Base-by-base conservation (phyloP, 92 coral and sea anemone genomes). In the Epizoanthus scotinus region DNA sequence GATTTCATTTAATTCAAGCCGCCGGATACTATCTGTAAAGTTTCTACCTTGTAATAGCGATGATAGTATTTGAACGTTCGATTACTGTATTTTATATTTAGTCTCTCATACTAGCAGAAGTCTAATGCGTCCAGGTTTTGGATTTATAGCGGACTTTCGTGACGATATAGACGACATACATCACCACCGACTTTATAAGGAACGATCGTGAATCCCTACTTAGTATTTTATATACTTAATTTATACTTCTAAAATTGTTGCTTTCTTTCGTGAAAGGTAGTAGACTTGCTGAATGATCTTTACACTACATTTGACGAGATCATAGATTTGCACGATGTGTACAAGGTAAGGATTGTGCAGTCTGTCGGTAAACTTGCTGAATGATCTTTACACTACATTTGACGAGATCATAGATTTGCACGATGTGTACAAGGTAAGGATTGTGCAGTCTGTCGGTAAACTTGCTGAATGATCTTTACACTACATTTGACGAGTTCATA, bases 381-480 rank as follows among this genome's bases (percentile, higher is more conserved):
- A 91, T 57, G 95, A 91, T 63, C 78, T 91, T 59, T 91, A 91
- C 89, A 89, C 93, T 17, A 80, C 93, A 58, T 91, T 91, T 84
- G 96, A 91, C 31, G 93, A 89, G 62, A 91, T 91, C 69, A 91
- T 91, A 42, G 96, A 91, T 84, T 66, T 84, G 89, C 96, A 89
- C 60, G 93, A 91, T 81, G 95, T 91, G 24, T 91, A 91, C 89
- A 91, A 91, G 91, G 95, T 91, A 78, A 69, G 88, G 58, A 26
- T 0, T 64, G 12, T 34, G 40, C 5, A 34, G 40, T 34, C 40
- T 34, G 6, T 34, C 40, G 4, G 40, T 34, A 34, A 34, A 34
- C 6, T 1, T 31, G 4, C 80, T 91, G 59, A 91, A 91, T 57
- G 95, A 91, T 63, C 78, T 91, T 59, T 91, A 91, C 89, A 89